phyloP scores from a whole-genome alignment of 2,797 vertebrate species.

The Moxostoma hubbsi region DNA sequence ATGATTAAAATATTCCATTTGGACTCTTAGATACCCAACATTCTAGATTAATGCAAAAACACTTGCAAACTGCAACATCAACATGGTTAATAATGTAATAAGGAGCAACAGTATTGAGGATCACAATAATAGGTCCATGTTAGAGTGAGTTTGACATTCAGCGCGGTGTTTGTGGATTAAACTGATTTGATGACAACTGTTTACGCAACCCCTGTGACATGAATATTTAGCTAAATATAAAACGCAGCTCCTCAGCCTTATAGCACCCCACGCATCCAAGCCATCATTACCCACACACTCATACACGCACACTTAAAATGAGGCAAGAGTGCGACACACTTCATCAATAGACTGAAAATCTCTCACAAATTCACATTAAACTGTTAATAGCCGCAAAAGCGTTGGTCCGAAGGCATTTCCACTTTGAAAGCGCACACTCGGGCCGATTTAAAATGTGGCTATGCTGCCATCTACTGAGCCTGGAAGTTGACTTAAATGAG shows the following conservation, averaged over 20 bases:
- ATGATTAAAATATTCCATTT: neutral
- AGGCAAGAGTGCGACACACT: neutral
- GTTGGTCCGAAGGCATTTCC: constrained; percentile 7
- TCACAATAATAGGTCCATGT: neutral
- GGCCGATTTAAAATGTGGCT: constrained; percentile 46
- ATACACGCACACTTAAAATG: neutral
- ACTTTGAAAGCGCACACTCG: neutral
- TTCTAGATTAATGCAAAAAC: neutral
- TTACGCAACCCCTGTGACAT: neutral
- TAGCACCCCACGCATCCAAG: neutral
- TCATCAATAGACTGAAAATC: neutral
- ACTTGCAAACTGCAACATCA: neutral
- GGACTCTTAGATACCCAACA: too few species aligned
- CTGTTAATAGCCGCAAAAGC: constrained; percentile 2
- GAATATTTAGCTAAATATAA: constrained; percentile 22
- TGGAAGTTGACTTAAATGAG: neutral
- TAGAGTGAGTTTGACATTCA: neutral
- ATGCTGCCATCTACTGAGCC: constrained; percentile 62
- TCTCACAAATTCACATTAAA: constrained; percentile 1
- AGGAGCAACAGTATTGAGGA: neutral
- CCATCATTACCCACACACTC: neutral
- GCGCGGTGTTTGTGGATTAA: neutral
- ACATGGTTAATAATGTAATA: neutral
- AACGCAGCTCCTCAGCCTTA: constrained; percentile 8
- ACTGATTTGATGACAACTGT: constrained; percentile 9